Conservation (phyloP, 2,888 invertebrate genomes). For the Nemoura dubitans region DNA sequence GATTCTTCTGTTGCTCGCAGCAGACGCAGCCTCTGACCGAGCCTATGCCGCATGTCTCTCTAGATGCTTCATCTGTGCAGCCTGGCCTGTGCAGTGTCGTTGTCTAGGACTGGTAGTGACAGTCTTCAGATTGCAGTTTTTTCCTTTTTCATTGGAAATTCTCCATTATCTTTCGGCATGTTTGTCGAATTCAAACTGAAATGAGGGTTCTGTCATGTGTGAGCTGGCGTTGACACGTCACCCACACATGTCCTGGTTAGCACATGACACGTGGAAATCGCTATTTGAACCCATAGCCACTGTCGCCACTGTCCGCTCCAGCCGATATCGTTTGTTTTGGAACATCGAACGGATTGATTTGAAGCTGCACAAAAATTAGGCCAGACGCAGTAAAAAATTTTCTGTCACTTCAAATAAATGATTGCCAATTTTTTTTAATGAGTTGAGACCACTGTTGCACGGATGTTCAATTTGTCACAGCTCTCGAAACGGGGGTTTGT, state of each 20-base stretch:
- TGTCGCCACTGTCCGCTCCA: background rate
- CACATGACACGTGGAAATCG: background rate
- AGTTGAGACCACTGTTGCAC: background rate
- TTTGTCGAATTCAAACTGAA: background rate
- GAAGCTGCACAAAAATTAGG: background rate
- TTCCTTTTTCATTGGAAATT: background rate
- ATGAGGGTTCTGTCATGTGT: background rate
- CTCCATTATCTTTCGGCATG: background rate
- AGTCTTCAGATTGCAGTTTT: background rate
- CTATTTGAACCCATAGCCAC: background rate
- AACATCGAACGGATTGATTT: background rate
- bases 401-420: too few species aligned
- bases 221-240: background rate
- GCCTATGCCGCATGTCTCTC: background rate
- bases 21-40: too few species aligned
- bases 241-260: background rate
- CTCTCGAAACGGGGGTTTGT: background rate
- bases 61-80: background rate
- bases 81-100: background rate
- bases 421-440: background rate
- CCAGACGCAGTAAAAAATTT: too few species aligned
- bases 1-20: slow-evolving; percentile 1
- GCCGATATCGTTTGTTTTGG: background rate
- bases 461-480: background rate
- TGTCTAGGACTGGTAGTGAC: background rate